phyloP scores from a whole-genome alignment of 2,113 vertebrate species.

The Nanorana parkeri region DNA sequence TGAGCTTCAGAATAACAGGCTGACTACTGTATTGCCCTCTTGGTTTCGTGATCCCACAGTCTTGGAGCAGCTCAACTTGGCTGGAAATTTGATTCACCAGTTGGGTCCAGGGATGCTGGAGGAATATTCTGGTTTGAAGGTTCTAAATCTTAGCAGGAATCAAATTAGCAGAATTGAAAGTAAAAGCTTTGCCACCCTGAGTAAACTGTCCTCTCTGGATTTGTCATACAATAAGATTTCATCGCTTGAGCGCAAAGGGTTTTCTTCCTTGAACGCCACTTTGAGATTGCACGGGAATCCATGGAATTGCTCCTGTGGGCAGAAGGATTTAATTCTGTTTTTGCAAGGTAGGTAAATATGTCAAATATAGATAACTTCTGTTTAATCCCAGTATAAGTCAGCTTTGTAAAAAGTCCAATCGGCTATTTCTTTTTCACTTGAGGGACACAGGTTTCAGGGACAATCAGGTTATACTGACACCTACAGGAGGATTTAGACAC shows the following conservation, averaged over 20 bases:
- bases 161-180: constrained; percentile 60
- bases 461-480: too few species aligned
- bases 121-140: constrained; percentile 59
- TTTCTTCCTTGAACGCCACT: constrained; percentile 56
- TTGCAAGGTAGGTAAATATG: constrained; percentile 66
- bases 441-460: too few species aligned
- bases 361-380: too few species aligned
- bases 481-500: too few species aligned
- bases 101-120: constrained; percentile 54
- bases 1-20: constrained; percentile 62
- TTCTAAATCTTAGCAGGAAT: constrained; percentile 66
- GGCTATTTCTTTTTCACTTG: too few species aligned
- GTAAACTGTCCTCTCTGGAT: constrained; percentile 63
- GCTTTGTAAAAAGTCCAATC: too few species aligned
- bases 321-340: constrained; percentile 63
- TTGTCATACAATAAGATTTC: constrained; percentile 72
- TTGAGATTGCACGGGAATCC: constrained; percentile 63
- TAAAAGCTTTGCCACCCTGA: constrained; percentile 59
- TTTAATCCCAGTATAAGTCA: too few species aligned
- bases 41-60: constrained; percentile 66
- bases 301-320: constrained; percentile 74
- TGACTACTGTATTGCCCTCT: constrained; percentile 58
- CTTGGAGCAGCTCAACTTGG: constrained; percentile 62
- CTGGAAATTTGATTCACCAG: constrained; percentile 61
- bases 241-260: constrained; percentile 57